A percentile compares a stretch with the other conserved stretches of the same genome.
Conservation (phyloP, 2,113 vertebrate genomes). For the Cyrtonyx montezumae region DNA sequence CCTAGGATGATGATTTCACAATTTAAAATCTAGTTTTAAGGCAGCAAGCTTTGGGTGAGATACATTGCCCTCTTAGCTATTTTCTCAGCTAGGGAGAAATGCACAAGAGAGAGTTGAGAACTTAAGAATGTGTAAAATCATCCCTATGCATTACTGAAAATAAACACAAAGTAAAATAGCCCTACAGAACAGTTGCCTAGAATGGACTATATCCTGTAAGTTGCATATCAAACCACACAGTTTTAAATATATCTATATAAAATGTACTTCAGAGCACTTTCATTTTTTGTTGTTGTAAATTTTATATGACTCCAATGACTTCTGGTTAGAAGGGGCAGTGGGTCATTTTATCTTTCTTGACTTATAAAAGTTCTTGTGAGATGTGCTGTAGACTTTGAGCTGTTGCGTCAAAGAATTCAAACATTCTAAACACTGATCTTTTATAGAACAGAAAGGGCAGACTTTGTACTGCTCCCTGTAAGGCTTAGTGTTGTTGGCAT, state of each 20-base stretch:
- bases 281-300: background rate
- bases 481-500: background rate
- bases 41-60: background rate
- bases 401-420: background rate
- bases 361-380: background rate
- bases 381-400: background rate
- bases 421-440: background rate
- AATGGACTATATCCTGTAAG: background rate
- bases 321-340: background rate
- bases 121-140: background rate
- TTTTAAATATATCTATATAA: conserved; percentile 53
- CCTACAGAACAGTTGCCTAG: background rate
- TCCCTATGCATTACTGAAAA: background rate
- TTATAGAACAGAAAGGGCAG: background rate
- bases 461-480: background rate
- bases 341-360: background rate
- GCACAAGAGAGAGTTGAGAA: background rate
- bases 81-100: background rate
- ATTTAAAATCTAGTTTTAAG: conserved; percentile 40
- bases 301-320: background rate
- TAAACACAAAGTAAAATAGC: background rate
- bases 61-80: background rate
- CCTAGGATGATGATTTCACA: background rate
- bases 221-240: conserved; percentile 49
- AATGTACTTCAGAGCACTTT: background rate